Percentiles rank a stretch among this genome's conserved stretches.
These are phyloP conservation scores for Xyliphius kryptos DNA, from an alignment of 2,113 vertebrate species.

Conservation along the genomic window DNA sequence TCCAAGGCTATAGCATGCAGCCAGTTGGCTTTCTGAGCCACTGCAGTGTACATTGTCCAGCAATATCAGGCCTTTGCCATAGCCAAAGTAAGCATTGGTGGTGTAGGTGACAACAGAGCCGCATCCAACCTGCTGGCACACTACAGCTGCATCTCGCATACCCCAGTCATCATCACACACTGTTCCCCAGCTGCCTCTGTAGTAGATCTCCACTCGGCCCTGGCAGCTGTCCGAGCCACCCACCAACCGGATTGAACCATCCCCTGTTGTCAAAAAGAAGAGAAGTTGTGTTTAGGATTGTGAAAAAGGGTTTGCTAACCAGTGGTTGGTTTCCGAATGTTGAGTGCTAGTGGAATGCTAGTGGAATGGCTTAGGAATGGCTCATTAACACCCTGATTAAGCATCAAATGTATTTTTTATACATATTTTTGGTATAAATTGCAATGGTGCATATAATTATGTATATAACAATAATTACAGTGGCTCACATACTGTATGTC, in stretches of 20 bases:
- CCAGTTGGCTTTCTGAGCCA: conserved; percentile 68
- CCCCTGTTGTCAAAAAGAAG: conserved; percentile 57
- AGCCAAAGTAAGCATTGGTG: conserved; percentile 84
- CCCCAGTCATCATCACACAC: conserved; percentile 94
- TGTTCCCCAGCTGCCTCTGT: conserved; percentile 82
- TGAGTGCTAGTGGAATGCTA: no score
- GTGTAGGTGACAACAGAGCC: conserved; percentile 69
- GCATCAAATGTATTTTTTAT: no score
- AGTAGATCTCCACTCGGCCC: conserved; percentile 88
- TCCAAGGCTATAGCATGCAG: conserved; percentile 76
- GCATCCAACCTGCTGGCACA: conserved; percentile 82
- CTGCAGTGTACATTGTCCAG: conserved; percentile 90
- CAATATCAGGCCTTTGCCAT: conserved; percentile 79
- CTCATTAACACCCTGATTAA: no score
- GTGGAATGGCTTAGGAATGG: no score
- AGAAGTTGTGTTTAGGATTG: background rate
- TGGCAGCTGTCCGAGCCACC: conserved; percentile 71
- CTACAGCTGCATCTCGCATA: conserved; percentile 74
- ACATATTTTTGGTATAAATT: no score
- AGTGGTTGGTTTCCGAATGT: no score
- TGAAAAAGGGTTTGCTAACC: no score
- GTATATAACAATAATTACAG: no score
- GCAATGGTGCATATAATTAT: no score
- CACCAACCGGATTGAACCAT: conserved; percentile 77
- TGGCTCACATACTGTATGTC: no score